Percentiles rank a stretch among this genome's conserved stretches.
Conservation (phyloP, 2,113 vertebrate genomes). For the Ailuropoda melanoleuca region DNA sequence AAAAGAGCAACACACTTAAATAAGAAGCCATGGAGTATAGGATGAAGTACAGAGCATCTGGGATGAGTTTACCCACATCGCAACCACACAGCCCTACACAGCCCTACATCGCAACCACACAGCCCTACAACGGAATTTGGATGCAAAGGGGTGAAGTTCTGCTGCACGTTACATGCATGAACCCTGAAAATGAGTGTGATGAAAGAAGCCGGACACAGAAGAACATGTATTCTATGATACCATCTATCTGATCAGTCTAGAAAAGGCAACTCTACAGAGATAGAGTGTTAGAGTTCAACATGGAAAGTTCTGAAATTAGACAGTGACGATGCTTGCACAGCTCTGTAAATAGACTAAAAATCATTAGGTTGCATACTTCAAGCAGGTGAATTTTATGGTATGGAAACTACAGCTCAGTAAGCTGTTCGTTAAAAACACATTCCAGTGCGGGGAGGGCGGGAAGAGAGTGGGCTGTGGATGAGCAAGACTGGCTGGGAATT, state of each 20-base stretch:
- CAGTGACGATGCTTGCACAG: background rate
- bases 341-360: background rate
- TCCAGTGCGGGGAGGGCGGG: background rate
- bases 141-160: background rate
- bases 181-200: background rate
- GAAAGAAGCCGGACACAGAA: background rate
- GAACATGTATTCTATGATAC: background rate
- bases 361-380: background rate
- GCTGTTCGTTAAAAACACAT: background rate
- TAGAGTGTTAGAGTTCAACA: background rate
- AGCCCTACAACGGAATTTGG: background rate
- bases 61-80: background rate
- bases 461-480: rapidly evolving
- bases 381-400: background rate
- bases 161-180: background rate
- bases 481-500: background rate
- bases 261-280: background rate
- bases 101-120: too few relatives aligned
- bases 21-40: background rate
- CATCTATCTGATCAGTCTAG: background rate
- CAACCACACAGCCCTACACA: too few relatives aligned
- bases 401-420: background rate
- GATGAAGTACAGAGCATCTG: background rate
- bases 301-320: background rate
- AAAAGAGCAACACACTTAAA: background rate